Evolutionary conservation across 2,888 invertebrate species (phyloP).

Genomic region (Syrphus vitripennis): DNA sequence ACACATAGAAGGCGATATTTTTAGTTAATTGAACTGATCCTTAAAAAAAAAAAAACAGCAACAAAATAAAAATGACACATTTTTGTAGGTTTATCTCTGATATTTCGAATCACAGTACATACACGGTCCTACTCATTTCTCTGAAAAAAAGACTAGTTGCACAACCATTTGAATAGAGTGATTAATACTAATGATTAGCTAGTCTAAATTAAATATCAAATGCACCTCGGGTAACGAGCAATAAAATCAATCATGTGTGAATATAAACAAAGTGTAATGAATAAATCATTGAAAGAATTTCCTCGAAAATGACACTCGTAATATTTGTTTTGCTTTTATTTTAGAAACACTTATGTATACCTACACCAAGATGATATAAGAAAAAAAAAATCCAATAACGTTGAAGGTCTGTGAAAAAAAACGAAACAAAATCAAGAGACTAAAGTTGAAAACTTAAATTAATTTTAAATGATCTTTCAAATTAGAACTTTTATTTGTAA

Average conservation of each 20-base stretch:
- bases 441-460: conserved; percentile 5
- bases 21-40: conserved; percentile 50
- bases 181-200: neutral
- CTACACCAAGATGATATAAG: conserved; percentile 45
- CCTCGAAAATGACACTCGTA: conserved; percentile 1
- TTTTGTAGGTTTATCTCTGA: conserved; percentile 36
- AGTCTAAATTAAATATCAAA: neutral
- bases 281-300: conserved; percentile 13
- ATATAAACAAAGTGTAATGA: conserved; percentile 47
- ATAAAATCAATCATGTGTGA: conserved; percentile 36
- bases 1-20: neutral
- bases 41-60: neutral
- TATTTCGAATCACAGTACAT: neutral
- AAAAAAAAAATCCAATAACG: neutral
- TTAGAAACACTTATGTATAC: too few relatives aligned
- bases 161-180: conserved; percentile 6
- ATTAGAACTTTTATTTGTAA: conserved; percentile 30
- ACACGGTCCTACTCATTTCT: neutral
- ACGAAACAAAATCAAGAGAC: neutral
- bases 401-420: neutral
- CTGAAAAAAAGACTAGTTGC: neutral
- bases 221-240: neutral
- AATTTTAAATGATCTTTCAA: conserved; percentile 57
- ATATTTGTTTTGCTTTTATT: too few relatives aligned
- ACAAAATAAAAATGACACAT: conserved; percentile 35